Evolutionary conservation across 2,113 vertebrate species (phyloP).

Genomic region (Prietella phreatophila): DNA sequence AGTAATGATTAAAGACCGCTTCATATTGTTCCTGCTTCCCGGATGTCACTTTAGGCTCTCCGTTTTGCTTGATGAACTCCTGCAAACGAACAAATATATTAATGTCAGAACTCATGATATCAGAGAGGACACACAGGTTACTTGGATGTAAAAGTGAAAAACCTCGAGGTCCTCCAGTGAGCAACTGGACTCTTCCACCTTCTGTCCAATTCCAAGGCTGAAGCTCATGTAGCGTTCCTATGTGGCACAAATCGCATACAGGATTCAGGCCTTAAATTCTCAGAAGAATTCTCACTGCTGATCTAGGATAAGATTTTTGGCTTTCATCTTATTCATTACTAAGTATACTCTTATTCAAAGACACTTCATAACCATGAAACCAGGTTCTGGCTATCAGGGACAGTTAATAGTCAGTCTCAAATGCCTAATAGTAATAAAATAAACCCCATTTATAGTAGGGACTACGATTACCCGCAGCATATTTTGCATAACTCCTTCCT

Average conservation of each 20-base stretch:
- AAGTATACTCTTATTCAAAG: neutral
- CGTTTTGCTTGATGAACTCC: constrained; percentile 64
- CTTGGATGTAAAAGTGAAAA: neutral
- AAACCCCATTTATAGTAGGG: neutral
- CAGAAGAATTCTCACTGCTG: neutral
- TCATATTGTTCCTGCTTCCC: constrained; percentile 71
- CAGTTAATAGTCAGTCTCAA: neutral
- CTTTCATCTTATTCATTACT: neutral
- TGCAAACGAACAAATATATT: constrained; percentile 45
- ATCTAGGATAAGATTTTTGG: neutral
- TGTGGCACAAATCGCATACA: constrained; percentile 12
- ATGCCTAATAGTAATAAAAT: neutral
- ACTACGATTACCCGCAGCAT: constrained; percentile 61
- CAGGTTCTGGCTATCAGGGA: neutral
- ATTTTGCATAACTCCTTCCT: constrained; percentile 60
- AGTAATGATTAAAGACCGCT: constrained; percentile 67
- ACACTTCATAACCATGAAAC: neutral
- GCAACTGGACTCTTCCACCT: constrained; percentile 61
- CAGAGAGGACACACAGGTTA: neutral
- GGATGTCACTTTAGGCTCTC: constrained; percentile 64
- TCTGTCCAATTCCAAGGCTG: constrained; percentile 61
- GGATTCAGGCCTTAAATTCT: neutral
- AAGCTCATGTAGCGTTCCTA: constrained; percentile 68
- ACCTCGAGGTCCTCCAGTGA: constrained; percentile 68
- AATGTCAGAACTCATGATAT: neutral